Evolutionary conservation across 23 tunicate genomes (phyloP).

Genomic region (Styela clava): DNA sequence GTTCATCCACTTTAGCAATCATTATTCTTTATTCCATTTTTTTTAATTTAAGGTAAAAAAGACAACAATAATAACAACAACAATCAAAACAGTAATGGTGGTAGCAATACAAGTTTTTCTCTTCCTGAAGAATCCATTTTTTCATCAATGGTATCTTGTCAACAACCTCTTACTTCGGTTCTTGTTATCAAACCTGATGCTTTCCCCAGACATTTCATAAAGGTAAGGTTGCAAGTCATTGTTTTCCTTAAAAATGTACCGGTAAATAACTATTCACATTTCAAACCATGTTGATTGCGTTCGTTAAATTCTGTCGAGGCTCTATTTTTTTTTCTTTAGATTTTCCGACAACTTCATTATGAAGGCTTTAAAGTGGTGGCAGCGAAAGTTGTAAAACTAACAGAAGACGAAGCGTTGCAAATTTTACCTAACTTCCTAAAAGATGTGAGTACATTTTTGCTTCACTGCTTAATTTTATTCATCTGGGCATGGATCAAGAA

Average conservation of each 20-base stretch:
- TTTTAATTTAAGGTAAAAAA: background rate
- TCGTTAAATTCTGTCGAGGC: too few species aligned
- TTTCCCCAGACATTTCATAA: conserved; percentile 76
- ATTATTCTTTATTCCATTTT: too few species aligned
- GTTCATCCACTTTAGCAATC: too few species aligned
- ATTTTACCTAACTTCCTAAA: conserved; percentile 41
- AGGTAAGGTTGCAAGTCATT: conserved; percentile 40
- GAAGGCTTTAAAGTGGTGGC: conserved; percentile 71
- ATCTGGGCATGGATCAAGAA: too few species aligned
- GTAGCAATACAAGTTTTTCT: background rate
- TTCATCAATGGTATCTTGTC: conserved; percentile 40
- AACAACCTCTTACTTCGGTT: conserved; percentile 52
- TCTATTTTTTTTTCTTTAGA: conserved; percentile 44
- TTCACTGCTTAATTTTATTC: too few species aligned
- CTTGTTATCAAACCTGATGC: conserved; percentile 77
- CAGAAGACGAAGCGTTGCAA: conserved; percentile 74
- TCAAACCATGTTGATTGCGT: too few species aligned
- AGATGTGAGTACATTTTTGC: conserved; percentile 40
- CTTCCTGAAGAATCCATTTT: conserved; percentile 39
- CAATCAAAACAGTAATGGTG: conserved; percentile 6
- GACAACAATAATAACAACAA: conserved; percentile 17
- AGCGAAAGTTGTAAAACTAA: conserved; percentile 32
- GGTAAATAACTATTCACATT: too few species aligned
- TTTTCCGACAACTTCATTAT: conserved; percentile 51
- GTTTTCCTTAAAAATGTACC: too few species aligned